Evolutionary conservation across 2,888 invertebrate species (phyloP).

Genomic region (Ormyrus thymus): DNA sequence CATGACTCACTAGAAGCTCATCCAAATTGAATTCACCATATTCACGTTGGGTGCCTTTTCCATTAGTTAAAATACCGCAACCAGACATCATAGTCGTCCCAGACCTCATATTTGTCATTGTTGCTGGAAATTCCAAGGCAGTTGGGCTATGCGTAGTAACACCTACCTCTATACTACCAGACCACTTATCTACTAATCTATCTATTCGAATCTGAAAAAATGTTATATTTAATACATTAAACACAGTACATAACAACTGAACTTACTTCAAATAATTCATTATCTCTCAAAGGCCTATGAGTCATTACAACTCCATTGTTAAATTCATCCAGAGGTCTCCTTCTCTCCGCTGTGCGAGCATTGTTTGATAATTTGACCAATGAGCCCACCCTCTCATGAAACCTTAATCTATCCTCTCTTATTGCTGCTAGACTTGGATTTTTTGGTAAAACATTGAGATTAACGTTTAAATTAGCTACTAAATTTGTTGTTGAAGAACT

Average conservation of each 20-base stretch:
- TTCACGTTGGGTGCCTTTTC: constrained; percentile 93
- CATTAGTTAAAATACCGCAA: constrained; percentile 96
- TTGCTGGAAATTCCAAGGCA: constrained; percentile 93
- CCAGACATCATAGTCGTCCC: constrained; percentile 98
- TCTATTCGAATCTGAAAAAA: constrained; percentile 87
- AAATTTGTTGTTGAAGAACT: constrained; percentile 71
- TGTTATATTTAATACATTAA: not conserved
- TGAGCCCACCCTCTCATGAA: constrained; percentile 92
- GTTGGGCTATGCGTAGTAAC: constrained; percentile 95
- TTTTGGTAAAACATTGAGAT: constrained; percentile 72
- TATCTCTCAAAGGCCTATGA: constrained; percentile 88
- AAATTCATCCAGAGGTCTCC: constrained; percentile 93
- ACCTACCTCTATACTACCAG: constrained; percentile 94
- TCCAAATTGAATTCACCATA: constrained; percentile 96
- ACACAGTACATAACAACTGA: constrained; percentile 1
- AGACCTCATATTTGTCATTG: constrained; percentile 95
- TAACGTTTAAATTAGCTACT: constrained; percentile 73
- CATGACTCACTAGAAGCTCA: constrained; percentile 83
- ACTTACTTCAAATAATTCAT: constrained; percentile 90
- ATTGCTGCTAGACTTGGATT: constrained; percentile 68
- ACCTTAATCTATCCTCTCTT: constrained; percentile 82
- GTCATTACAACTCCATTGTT: constrained; percentile 98
- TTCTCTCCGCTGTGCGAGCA: constrained; percentile 89
- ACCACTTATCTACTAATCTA: constrained; percentile 95
- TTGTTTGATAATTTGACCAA: constrained; percentile 90